Base-by-base conservation (phyloP, 2,113 vertebrate species). In the Mormyrus iriodes region DNA sequence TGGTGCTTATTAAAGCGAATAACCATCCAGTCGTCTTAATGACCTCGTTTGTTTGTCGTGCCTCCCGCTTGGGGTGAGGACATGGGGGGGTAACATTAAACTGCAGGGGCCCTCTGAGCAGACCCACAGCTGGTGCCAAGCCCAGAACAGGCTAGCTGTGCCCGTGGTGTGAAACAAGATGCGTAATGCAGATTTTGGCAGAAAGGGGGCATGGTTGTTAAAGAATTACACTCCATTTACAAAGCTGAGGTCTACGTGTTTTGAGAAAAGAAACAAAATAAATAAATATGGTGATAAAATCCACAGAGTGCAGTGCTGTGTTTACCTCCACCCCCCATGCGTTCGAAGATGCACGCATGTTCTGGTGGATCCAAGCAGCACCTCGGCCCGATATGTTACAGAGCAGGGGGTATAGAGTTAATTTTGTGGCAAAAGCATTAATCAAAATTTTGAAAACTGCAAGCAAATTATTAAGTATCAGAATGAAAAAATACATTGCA, bases 21-120 rank as follows among this genome's bases (percentile, higher is more conserved):
- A 84, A 84, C 82, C 24, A 84, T n/a, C 82, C 82, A 46, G 82
- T 84, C 44, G 82, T 84, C 82, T 84, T 84, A 84, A 84, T 84
- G 82, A 84, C 82, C 82, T 84, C 82, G 82, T 84, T 84, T 84
- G 82, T 84, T 84, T 46, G 44, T 84, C 82, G 44, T 7, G 24
- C 21, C 82, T n/a, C 44, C 82, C 7, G 3, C 82, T 84, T 84
- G 44, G 82, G 39, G 42, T 84, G 82, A 48, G 42, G 44, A 24
- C 3, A 24, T 46, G 76, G 31, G 35, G 35, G 31, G 76, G 69
- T 65, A 65, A 65, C 61, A 65, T 27, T 31, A 65, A 65, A 65
- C 61, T n/a, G 55, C 61, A 65, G n/a, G 5, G 61, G 61, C 61
- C n/a, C 61, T 69, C 3, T 69, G n/a, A 69, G 61, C 61, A 27